Base-by-base conservation (phyloP, 2,797 vertebrate genomes). In the Chelidonichthys spinosus region DNA sequence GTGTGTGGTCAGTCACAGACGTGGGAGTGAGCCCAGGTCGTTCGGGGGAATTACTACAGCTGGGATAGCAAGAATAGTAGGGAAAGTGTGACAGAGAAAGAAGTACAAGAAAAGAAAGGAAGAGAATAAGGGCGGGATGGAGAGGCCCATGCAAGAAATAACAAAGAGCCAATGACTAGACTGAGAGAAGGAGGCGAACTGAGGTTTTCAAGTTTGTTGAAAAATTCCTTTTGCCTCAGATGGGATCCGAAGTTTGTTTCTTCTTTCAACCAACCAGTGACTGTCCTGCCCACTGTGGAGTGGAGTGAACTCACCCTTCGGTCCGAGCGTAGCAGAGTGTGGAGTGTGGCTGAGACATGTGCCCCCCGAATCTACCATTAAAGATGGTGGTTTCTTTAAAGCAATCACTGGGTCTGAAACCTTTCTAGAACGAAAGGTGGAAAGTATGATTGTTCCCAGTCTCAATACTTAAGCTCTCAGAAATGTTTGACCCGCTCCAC, bases 191-290 rank as follows among this genome's bases (percentile, higher is more conserved):
- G 46, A 77, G 71, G 62, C 61, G 67, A 79, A 44, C 5, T 6
- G 7, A 55, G 58, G 49, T 77, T 18, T 50, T 50, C 7, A 7
- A 25, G 47, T 25, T 79, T 76, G 77, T 72, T 74, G 52, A 74
- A 78, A 54, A 74, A 74, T 79, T 79, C 71, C 36, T 73, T 73
- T 63, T 50, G 39, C 69, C 52, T 49, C 54, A 63, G 68, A 81
- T 56, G 68, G 46, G 54, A 82, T 77, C 44, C 68, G 56, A 17
- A 55, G 66, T 86, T 67, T 73, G 49, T 89, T 89, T 83, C 72
- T 76, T 85, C 64, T 81, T 80, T 75, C 65, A 74, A 9, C 63
- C 59, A 52, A 37, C 10, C 6, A 4, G 56, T 0, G 33, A 40
- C 36, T 50, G 9, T 55, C 54, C 18, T 33, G 49, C 63, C 60